Evolutionary conservation across 2,797 vertebrate species (phyloP).

Genomic region (Percopsis omiscomaycus): DNA sequence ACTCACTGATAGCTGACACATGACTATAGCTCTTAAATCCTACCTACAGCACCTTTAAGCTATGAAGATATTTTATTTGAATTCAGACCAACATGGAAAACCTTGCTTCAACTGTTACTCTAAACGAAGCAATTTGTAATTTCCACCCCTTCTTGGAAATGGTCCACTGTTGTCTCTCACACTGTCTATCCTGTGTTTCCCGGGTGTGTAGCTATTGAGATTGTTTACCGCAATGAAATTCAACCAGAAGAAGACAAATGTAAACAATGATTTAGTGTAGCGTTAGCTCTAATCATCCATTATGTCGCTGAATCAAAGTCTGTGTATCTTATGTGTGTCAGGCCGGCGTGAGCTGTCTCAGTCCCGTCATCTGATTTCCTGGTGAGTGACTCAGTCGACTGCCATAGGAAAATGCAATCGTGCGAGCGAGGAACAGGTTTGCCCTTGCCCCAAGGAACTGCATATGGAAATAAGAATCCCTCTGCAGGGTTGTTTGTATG

Average conservation of each 20-base stretch:
- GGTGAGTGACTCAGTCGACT: slow-evolving; percentile 56
- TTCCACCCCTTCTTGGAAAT: slow-evolving; percentile 39
- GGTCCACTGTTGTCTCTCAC: neutral
- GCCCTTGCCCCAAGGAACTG: slow-evolving; percentile 44
- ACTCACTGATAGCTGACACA: too few species aligned
- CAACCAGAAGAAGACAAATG: slow-evolving; percentile 21
- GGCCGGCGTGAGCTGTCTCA: slow-evolving; percentile 41
- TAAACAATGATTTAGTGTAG: neutral
- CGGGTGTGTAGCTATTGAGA: slow-evolving; percentile 36
- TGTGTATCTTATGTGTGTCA: neutral
- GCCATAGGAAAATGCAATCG: slow-evolving; percentile 68
- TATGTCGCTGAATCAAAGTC: neutral
- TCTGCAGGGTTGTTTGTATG: neutral
- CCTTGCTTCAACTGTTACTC: slow-evolving; percentile 57
- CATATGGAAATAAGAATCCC: slow-evolving; percentile 56
- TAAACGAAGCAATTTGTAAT: slow-evolving; percentile 46
- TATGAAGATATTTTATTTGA: too few species aligned
- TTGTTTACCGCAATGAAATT: slow-evolving; percentile 8
- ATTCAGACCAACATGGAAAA: slow-evolving; percentile 58
- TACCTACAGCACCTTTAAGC: too few species aligned
- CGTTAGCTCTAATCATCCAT: neutral
- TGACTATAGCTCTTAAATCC: too few species aligned
- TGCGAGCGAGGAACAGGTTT: slow-evolving; percentile 46
- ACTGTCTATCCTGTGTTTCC: slow-evolving; percentile 26
- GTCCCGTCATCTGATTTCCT: slow-evolving; percentile 53